Conservation (phyloP, 2,113 vertebrate species). For the Nycticryphes semicollaris region DNA sequence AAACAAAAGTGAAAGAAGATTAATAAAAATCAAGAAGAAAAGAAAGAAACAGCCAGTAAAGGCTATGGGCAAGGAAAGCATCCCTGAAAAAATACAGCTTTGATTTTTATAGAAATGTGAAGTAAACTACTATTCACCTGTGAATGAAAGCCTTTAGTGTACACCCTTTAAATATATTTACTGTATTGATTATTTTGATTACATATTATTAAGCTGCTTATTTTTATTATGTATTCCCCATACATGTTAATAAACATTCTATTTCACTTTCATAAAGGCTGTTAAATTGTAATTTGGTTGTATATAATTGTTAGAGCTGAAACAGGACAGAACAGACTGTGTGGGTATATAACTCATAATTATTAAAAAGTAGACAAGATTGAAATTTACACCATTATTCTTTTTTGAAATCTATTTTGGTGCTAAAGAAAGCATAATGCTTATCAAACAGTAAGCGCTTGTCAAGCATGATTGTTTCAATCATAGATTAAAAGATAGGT, state of each 20-base stretch:
- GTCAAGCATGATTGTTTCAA: neutral
- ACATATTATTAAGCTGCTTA: slow-evolving; percentile 2
- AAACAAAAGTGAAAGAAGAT: slow-evolving; percentile 8
- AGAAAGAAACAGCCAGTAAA: slow-evolving; percentile 54
- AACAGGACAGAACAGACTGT: neutral
- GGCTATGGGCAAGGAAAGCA: neutral
- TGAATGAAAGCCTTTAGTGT: slow-evolving; percentile 2
- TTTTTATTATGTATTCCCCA: slow-evolving; percentile 23
- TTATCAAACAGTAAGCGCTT: neutral
- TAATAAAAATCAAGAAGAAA: slow-evolving; percentile 69
- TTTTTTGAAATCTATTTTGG: neutral
- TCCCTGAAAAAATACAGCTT: slow-evolving; percentile 21
- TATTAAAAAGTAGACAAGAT: neutral
- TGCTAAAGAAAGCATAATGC: neutral
- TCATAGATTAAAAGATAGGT: neutral
- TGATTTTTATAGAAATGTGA: neutral
- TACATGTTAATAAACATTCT: neutral
- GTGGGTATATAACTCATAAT: neutral
- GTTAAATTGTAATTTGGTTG: neutral
- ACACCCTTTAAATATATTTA: neutral
- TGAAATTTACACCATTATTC: neutral
- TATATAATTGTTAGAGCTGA: neutral
- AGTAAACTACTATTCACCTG: neutral
- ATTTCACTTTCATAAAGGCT: neutral
- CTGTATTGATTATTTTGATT: slow-evolving; percentile 13